A percentile compares a stretch with the other conserved stretches of the same genome.
phyloP scores from a whole-genome alignment of 2,113 vertebrate species.

The Sapajus apella region DNA sequence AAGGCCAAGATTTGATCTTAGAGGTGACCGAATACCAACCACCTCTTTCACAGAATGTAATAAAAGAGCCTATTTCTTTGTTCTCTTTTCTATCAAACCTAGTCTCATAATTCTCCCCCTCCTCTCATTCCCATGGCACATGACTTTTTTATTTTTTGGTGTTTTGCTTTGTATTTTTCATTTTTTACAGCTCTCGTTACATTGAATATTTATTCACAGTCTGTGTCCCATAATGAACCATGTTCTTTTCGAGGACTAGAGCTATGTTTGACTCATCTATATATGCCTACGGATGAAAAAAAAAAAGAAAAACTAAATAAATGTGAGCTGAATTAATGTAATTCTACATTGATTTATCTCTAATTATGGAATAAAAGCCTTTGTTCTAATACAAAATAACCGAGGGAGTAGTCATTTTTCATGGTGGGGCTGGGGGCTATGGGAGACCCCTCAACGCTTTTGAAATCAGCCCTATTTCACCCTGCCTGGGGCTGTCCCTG shows the following conservation, averaged over 20 bases:
- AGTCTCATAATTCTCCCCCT: background rate
- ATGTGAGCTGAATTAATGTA: constrained; percentile 58
- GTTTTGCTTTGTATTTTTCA: background rate
- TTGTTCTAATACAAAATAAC: constrained; percentile 60
- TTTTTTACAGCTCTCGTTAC: background rate
- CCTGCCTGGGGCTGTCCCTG: background rate
- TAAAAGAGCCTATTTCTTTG: background rate
- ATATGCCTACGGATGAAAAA: background rate
- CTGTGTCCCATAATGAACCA: constrained; percentile 55
- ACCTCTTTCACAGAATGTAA: background rate
- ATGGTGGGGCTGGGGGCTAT: background rate
- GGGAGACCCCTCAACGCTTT: background rate
- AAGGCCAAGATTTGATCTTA: background rate
- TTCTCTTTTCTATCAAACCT: background rate
- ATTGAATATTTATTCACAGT: constrained; percentile 45
- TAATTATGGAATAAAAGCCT: constrained; percentile 50
- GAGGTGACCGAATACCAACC: background rate
- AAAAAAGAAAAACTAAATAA: background rate
- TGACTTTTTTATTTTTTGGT: background rate
- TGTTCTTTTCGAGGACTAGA: constrained; percentile 47
- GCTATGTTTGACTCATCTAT: constrained; percentile 53
- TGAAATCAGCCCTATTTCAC: background rate
- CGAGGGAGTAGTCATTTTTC: background rate
- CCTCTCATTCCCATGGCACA: background rate
- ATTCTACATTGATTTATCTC: constrained; percentile 56